Base-by-base conservation (phyloP, 1,140 invertebrate genomes). In the Neodiprion fabricii region DNA sequence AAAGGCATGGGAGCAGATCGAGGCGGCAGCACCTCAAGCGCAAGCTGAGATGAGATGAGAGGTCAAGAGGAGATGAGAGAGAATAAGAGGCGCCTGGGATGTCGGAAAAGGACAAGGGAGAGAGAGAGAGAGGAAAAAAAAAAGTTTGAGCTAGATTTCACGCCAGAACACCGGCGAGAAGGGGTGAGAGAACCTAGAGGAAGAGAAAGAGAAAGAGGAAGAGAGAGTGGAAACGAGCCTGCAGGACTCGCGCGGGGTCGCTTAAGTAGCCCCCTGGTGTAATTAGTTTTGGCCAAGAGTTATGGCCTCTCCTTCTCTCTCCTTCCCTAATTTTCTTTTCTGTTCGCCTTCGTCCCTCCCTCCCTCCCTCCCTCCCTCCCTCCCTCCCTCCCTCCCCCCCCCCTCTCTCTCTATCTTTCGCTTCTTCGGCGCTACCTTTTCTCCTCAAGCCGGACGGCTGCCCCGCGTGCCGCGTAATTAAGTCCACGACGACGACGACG, bases 281-380 rank as follows among this genome's bases (percentile, higher is more conserved):
- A 84, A 83, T 84, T 84, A 83, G 82, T 84, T 84, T 84, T 78
- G 77, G 70, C 67, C 72, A 82, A 78, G 78, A 83, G 75, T 83
- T 83, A 83, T 79, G 67, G 77, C 70, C n/a, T 9, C 28, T 48
- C 66, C 28, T 66, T 28, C 10, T 11, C 53, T 61, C 53, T 61
- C 53, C 47, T 28, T 48, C 47, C n/a, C 28, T 40, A 71, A 17
- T 17, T 17, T 17, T n/a, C 10, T 71, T 48, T 28, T 48, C 47
- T 40, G n/a, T 68, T 9, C 67, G 40, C 67, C 21, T 28, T 69
- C 28, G 3, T 53, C 40, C 49, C 61, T 2, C 11, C 28, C 75
- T 21, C 75, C 76, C 70, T 28, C 68, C 69, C 67, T 50, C 69
- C 72, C 65, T 21, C 48, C 67, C 5, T 68, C 74, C 69, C 68